Conservation (phyloP, 2,888 invertebrate genomes). For the Parasteatoda lunata region DNA sequence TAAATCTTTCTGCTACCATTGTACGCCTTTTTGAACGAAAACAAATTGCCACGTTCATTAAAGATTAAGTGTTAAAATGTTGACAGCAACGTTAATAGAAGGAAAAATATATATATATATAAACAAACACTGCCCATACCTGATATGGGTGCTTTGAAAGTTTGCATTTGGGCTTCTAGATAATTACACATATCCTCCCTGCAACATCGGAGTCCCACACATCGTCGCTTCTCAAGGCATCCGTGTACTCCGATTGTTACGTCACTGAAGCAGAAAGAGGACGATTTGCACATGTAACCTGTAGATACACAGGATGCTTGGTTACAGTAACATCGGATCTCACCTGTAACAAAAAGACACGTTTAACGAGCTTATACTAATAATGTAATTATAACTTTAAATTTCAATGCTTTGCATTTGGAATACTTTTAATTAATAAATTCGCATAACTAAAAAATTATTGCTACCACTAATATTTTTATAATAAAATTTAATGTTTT, state of each 20-base stretch:
- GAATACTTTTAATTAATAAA: too few relatives aligned
- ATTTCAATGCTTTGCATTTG: too few relatives aligned
- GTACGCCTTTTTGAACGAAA: too few relatives aligned
- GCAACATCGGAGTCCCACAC: conserved; percentile 78
- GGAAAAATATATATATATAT: too few relatives aligned
- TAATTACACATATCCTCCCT: conserved; percentile 89
- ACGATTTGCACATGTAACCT: conserved; percentile 88
- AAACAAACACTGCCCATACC: conserved; percentile 11
- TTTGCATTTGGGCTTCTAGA: conserved; percentile 71
- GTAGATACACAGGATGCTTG: conserved; percentile 85
- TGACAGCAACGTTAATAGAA: too few relatives aligned
- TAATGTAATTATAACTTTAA: too few relatives aligned
- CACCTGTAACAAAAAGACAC: conserved; percentile 75
- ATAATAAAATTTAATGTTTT: too few relatives aligned
- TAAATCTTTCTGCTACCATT: too few relatives aligned
- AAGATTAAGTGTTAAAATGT: too few relatives aligned
- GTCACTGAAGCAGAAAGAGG: conserved; percentile 70
- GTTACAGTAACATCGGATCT: conserved; percentile 89
- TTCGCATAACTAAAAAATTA: too few relatives aligned
- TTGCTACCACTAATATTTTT: too few relatives aligned
- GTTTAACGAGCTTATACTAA: background rate
- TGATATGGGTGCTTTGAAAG: conserved; percentile 31
- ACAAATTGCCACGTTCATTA: too few relatives aligned
- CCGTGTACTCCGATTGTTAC: conserved; percentile 48
- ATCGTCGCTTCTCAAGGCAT: conserved; percentile 31